Conservation (phyloP, 2,888 invertebrate species). For the Coenonympha arcania region DNA sequence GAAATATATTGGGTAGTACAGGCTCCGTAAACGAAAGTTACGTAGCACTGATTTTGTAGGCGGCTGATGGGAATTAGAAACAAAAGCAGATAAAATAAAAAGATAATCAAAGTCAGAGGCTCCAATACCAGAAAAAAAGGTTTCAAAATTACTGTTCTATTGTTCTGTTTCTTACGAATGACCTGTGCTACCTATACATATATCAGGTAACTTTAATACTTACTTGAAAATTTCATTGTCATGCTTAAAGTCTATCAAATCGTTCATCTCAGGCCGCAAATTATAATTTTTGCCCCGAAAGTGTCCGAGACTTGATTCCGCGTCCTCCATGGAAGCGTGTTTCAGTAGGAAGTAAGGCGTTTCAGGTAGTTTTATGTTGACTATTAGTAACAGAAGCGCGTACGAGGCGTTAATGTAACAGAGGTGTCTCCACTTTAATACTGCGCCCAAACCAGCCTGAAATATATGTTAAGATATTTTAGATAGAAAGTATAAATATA, state of each 20-base stretch:
- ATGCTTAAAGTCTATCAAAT: conserved; percentile 43
- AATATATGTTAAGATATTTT: conserved; percentile 20
- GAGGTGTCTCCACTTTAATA: conserved; percentile 38
- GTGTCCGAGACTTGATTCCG: conserved; percentile 31
- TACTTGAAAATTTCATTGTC: conserved; percentile 50
- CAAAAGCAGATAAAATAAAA: no score
- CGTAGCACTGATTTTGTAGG: no score
- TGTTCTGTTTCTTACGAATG: no score
- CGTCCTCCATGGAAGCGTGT: conserved; percentile 28
- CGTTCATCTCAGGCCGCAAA: conserved; percentile 39
- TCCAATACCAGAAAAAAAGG: no score
- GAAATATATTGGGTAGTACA: no score
- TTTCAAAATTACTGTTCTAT: no score
- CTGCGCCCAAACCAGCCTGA: conserved; percentile 41
- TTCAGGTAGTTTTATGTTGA: conserved; percentile 41
- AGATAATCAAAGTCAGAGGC: no score
- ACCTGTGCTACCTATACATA: no score
- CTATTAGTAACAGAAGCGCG: conserved; percentile 29
- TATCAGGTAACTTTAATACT: conserved; percentile 8
- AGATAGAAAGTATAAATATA: conserved; percentile 19
- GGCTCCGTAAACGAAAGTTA: no score
- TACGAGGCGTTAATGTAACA: conserved; percentile 35
- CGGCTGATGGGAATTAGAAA: no score
- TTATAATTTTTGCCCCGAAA: conserved; percentile 40
- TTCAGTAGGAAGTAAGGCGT: conserved; percentile 48